These are phyloP conservation scores for Apoda limacodes DNA, from an alignment of 2,888 invertebrate species.

Conservation along the genomic window DNA sequence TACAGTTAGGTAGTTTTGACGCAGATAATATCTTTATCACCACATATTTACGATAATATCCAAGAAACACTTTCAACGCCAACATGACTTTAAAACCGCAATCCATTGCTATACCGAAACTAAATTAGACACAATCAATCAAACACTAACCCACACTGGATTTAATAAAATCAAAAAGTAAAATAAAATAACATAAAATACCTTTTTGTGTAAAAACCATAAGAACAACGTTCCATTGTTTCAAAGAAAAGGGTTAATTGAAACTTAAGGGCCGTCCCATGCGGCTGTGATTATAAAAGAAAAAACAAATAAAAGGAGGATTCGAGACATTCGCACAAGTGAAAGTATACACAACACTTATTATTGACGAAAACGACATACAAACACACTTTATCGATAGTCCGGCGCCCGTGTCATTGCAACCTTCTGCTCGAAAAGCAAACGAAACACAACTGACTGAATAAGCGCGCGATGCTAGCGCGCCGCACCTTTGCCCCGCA, in stretches of 20 bases:
- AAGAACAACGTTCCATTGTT: constrained; percentile 84
- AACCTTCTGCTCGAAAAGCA: constrained; percentile 63
- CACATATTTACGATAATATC: too few relatives aligned
- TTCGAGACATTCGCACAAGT: constrained; percentile 68
- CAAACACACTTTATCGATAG: constrained; percentile 70
- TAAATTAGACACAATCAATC: too few relatives aligned
- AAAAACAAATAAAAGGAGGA: constrained; percentile 63
- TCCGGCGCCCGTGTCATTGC: constrained; percentile 62
- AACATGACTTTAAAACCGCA: constrained; percentile 21
- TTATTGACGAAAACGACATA: constrained; percentile 69
- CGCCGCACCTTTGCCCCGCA: constrained; percentile 49
- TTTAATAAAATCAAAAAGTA: constrained; percentile 60
- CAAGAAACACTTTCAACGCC: too few relatives aligned
- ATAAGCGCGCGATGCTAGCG: constrained; percentile 38
- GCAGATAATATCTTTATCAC: too few relatives aligned
- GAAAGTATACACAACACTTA: constrained; percentile 70
- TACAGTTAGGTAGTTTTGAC: too few relatives aligned
- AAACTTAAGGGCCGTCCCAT: constrained; percentile 67
- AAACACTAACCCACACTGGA: constrained; percentile 51
- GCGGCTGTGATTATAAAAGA: constrained; percentile 61
- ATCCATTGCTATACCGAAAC: constrained; percentile 25
- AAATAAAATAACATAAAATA: constrained; percentile 74
- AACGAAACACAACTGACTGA: constrained; percentile 57
- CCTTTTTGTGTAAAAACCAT: constrained; percentile 86
- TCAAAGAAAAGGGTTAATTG: constrained; percentile 70